These are phyloP conservation scores for Labeo catla DNA, from an alignment of 2,113 vertebrate genomes.

Conservation along the genomic window DNA sequence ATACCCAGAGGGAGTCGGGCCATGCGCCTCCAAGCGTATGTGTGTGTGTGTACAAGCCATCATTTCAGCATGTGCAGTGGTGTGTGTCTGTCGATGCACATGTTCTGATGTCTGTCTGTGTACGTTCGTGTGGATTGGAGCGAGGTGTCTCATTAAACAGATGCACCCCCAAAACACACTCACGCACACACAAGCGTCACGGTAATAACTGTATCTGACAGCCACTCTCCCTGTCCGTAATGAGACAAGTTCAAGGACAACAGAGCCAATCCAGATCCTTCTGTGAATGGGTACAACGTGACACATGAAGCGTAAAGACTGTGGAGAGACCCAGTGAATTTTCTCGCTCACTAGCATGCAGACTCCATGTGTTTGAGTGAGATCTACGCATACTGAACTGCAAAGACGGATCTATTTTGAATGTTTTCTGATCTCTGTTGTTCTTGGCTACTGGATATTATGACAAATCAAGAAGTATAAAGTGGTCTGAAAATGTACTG, in stretches of 20 bases:
- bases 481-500: neutral
- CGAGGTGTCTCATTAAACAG: conserved; percentile 55
- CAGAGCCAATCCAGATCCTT: conserved; percentile 52
- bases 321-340: neutral
- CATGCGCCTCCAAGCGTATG: conserved; percentile 2
- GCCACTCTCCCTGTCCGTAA: conserved; percentile 57
- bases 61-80: conserved; percentile 43
- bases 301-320: conserved; percentile 38
- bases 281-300: conserved; percentile 25
- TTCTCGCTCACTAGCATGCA: neutral
- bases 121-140: conserved; percentile 40
- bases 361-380: neutral
- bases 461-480: neutral
- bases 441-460: neutral
- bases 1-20: conserved; percentile 54
- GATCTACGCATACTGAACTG: neutral
- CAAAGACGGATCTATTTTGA: neutral
- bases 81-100: conserved; percentile 45
- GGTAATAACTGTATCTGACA: conserved; percentile 49
- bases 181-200: conserved; percentile 42
- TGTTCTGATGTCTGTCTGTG: conserved; percentile 41
- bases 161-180: conserved; percentile 28
- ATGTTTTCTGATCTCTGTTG: neutral
- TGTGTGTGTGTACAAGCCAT: conserved; percentile 30
- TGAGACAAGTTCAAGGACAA: conserved; percentile 59